Percentiles rank a stretch among this genome's conserved stretches.
These are phyloP conservation scores for Nemapogon koenigi DNA, from an alignment of 2,888 invertebrate genomes.

Conservation along the genomic window DNA sequence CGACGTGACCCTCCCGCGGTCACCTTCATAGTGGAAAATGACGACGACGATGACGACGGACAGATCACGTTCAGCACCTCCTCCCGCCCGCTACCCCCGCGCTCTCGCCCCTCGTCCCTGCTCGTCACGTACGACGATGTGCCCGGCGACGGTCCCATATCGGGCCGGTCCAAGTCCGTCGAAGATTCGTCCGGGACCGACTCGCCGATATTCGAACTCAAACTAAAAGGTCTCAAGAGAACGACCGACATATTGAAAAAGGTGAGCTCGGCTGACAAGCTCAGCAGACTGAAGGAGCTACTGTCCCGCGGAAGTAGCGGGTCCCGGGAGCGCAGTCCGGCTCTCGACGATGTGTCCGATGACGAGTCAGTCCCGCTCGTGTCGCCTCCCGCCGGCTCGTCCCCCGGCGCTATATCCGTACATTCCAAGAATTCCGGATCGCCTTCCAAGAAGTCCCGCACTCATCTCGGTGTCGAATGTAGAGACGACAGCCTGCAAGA, in stretches of 20 bases:
- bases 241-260: constrained; percentile 43
- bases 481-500: constrained; percentile 24
- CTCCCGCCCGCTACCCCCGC: constrained; percentile 18
- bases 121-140: constrained; percentile 29
- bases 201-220: no score
- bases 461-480: constrained; percentile 25
- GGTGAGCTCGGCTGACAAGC: constrained; percentile 45
- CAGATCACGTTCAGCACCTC: constrained; percentile 53
- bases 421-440: constrained; percentile 9
- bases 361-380: constrained; percentile 76
- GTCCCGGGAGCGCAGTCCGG: constrained; percentile 44
- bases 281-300: constrained; percentile 44
- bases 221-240: constrained; percentile 35
- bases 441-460: constrained; percentile 11
- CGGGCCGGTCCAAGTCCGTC: constrained; percentile 38
- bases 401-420: constrained; percentile 10
- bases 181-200: constrained; percentile 35
- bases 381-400: constrained; percentile 35
- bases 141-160: constrained; percentile 19
- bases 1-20: constrained; percentile 39
- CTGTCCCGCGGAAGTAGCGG: constrained; percentile 36
- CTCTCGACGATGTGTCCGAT: constrained; percentile 54
- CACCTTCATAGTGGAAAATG: constrained; percentile 57
- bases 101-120: constrained; percentile 36
- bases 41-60: constrained; percentile 44